Conservation (phyloP, 2,888 invertebrate genomes). For the Empis livida region DNA sequence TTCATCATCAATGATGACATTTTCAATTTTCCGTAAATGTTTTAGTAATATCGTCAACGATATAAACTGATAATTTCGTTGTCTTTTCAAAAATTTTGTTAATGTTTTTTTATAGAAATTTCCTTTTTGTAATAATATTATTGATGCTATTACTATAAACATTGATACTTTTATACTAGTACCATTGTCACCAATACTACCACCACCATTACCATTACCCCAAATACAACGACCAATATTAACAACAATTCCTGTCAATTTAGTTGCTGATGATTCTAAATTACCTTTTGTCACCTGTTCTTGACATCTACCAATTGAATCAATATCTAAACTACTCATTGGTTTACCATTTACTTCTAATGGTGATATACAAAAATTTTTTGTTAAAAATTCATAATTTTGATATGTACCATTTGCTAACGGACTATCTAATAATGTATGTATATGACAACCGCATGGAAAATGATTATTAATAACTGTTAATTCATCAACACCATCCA, state of each 20-base stretch:
- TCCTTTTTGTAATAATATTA: too few relatives aligned
- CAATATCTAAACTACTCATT: conserved; percentile 53
- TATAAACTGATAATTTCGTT: too few relatives aligned
- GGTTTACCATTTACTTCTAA: conserved; percentile 67
- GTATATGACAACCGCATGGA: conserved; percentile 76
- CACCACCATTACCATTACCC: background rate
- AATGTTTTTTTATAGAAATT: too few relatives aligned
- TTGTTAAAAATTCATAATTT: conserved; percentile 50
- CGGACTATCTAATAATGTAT: conserved; percentile 62
- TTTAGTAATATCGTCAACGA: background rate
- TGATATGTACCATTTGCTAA: conserved; percentile 52
- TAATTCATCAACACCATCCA: conserved; percentile 57
- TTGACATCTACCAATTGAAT: conserved; percentile 51
- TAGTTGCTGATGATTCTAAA: conserved; percentile 41
- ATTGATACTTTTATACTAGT: background rate
- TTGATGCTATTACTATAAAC: background rate
- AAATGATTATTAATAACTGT: conserved; percentile 68
- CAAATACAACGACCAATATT: background rate
- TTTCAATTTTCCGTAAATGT: too few relatives aligned
- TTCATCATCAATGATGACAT: background rate
- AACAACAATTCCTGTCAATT: background rate
- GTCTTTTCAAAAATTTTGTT: too few relatives aligned
- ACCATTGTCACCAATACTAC: background rate
- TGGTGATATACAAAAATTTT: conserved; percentile 77
- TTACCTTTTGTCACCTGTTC: conserved; percentile 54